A percentile compares a stretch with the other conserved stretches of the same genome.
Evolutionary conservation across 2,797 vertebrate species (phyloP).

Genomic region (Cynodonichthys magdalenae): DNA sequence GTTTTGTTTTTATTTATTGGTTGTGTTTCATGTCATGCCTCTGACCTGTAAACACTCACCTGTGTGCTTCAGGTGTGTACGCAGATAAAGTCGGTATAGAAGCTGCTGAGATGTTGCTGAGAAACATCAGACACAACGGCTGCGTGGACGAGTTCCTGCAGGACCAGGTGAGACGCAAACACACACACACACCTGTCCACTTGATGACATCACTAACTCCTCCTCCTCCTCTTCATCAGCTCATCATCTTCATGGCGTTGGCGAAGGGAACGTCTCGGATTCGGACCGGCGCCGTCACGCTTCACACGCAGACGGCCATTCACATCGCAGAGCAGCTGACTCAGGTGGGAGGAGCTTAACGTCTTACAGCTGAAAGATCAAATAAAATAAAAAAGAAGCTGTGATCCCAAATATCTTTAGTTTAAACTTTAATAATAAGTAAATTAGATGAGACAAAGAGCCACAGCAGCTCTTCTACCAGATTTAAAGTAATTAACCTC

Average conservation of each 20-base stretch:
- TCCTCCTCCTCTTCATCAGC: conserved; percentile 70
- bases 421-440: too few species aligned
- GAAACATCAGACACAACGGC: conserved; percentile 92
- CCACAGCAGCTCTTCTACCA: too few species aligned
- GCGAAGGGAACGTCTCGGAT: conserved; percentile 92
- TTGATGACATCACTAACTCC: background rate
- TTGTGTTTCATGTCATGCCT: background rate
- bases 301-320: conserved; percentile 95
- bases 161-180: conserved; percentile 85
- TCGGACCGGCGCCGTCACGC: conserved; percentile 89
- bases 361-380: too few species aligned
- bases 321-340: conserved; percentile 93
- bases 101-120: conserved; percentile 93
- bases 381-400: background rate
- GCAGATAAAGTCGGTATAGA: conserved; percentile 92
- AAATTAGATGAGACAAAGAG: too few species aligned
- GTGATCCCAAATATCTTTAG: too few species aligned
- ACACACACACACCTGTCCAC: too few species aligned
- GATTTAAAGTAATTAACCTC: too few species aligned
- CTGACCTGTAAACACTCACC: background rate
- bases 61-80: conserved; percentile 83
- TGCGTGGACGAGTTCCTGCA: conserved; percentile 96
- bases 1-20: background rate
- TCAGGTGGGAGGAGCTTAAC: conserved; percentile 75
- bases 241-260: conserved; percentile 96